Evolutionary conservation across 1,140 invertebrate species (phyloP).

Genomic region (Theocolax elegans): DNA sequence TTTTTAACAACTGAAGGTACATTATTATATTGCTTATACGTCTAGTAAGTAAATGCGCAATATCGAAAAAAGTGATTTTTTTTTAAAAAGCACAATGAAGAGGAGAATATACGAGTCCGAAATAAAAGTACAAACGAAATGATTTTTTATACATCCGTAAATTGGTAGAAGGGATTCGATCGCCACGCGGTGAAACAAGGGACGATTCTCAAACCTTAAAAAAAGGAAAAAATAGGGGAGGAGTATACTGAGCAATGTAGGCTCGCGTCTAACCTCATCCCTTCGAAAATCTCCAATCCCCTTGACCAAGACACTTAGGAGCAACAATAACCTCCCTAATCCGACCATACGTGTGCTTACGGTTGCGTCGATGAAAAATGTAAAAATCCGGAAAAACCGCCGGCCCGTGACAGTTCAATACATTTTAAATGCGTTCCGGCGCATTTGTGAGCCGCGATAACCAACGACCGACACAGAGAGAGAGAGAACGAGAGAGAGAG

Average conservation of each 20-base stretch:
- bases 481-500: no score
- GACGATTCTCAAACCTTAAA: background rate
- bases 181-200: background rate
- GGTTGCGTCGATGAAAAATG: constrained; percentile 62
- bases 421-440: constrained; percentile 69
- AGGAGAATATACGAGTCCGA: no score
- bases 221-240: background rate
- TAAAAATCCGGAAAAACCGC: constrained; percentile 64
- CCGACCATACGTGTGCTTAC: constrained; percentile 14
- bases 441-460: constrained; percentile 65
- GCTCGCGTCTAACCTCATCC: no score
- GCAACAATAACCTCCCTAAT: constrained; percentile 64
- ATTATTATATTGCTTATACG: no score
- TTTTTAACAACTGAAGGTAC: no score
- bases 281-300: constrained; percentile 40
- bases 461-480: no score
- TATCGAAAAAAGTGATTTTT: no score
- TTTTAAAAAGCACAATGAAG: no score
- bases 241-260: background rate
- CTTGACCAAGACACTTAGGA: constrained; percentile 61
- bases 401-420: constrained; percentile 66
- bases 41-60: no score
- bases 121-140: constrained; percentile 8
- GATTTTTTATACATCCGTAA: constrained; percentile 19
- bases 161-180: background rate